phyloP scores from a whole-genome alignment of 2,113 vertebrate genomes.

The Odobenus rosmarus region DNA sequence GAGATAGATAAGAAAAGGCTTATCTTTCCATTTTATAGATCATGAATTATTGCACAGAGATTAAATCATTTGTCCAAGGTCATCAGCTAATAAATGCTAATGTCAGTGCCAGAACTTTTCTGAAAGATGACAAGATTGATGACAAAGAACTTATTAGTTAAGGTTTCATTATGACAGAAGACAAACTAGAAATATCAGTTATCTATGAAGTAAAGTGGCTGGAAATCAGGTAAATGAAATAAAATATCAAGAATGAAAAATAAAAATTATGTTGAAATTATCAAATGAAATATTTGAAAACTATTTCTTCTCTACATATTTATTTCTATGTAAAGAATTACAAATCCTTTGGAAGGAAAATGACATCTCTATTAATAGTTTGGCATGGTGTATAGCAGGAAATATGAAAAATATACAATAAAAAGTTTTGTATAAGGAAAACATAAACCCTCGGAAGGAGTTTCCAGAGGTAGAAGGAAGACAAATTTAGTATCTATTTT shows the following conservation, averaged over 20 bases:
- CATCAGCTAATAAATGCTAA: constrained; percentile 30
- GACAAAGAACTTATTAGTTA: constrained; percentile 44
- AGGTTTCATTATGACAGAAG: not conserved
- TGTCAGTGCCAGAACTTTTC: not conserved
- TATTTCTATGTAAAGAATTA: constrained; percentile 14
- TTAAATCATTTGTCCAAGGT: constrained; percentile 47
- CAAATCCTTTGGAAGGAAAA: constrained; percentile 7
- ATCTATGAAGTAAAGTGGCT: not conserved
- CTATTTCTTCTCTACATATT: not conserved
- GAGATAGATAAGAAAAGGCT: not conserved
- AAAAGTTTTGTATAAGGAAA: constrained; percentile 33
- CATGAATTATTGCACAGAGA: not conserved
- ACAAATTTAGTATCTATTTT: constrained; percentile 19
- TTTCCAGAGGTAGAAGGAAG: not conserved
- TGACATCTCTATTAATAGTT: constrained; percentile 25
- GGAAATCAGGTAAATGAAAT: constrained; percentile 28
- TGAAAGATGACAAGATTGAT: not conserved
- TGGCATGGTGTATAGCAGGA: not conserved
- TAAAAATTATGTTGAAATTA: constrained; percentile 36
- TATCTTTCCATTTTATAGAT: constrained; percentile 35
- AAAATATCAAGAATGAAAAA: constrained; percentile 10
- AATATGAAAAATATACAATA: not conserved
- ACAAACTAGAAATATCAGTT: constrained; percentile 53
- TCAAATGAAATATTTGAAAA: constrained; percentile 35
- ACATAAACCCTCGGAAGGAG: not conserved